Evolutionary conservation across 2,113 vertebrate genomes (phyloP), one percentile per base, ranked within the genome.

Genomic region (Talpa occidentalis): DNA sequence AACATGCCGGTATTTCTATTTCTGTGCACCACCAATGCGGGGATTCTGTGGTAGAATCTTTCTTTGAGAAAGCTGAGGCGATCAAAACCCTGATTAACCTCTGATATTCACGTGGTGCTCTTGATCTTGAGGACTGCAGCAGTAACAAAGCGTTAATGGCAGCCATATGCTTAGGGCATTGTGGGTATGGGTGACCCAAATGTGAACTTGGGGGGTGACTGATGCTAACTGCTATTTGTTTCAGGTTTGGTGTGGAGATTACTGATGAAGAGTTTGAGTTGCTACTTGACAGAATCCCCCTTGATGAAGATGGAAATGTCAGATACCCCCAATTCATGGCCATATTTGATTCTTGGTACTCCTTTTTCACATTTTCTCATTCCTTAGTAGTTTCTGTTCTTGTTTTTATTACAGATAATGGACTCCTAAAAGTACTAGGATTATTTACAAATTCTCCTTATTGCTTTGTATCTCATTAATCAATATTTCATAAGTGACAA

Each of bases 1-100:
- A 98, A 94, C 97, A 94, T 96, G 96, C 98, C 54, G 35, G 97
- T 98, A 98, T 98, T 98, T 98, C 98, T 98, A 93, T 98, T 97
- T 98, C 98, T 98, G 97, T 96, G 98, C 96, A 67, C 91, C 96
- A 87, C 95, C 97, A 97, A 93, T 95, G 98, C 96, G 2, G 79
- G 98, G 97, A 98, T 97, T 98, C 98, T 95, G 93, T 90, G 97
- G 98, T 98, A 98, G 98, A 98, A 98, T 96, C 98, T 98, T 98
- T 99, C 99, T 99, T 98, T 98, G 98, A 98, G 98, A 98, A 99
- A 98, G 98, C 98, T 98, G 98, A 98, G 98, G 98, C 98, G 66
- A 97, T 98, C 98, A 99, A 99, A 99, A 98, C 97, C 98, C 98
- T 98, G 99, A 98, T 99, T 99, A 99, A 99, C 99, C 99, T 98